Conservation (phyloP, 2,888 invertebrate genomes). For the Acronicta aceris region DNA sequence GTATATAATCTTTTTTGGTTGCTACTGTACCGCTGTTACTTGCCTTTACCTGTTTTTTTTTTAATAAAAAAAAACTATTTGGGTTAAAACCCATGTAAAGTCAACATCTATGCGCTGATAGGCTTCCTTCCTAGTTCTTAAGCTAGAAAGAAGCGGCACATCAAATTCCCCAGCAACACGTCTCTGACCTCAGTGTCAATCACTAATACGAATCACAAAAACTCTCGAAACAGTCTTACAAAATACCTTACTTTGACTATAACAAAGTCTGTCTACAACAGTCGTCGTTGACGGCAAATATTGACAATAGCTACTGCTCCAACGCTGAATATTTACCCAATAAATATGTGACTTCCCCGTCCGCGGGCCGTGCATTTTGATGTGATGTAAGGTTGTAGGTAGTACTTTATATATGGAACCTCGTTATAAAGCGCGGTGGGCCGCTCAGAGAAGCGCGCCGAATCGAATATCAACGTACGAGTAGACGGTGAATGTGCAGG, state of each 20-base stretch:
- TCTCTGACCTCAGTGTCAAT: too few relatives aligned
- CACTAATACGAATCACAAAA: too few relatives aligned
- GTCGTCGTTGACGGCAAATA: conserved; percentile 37
- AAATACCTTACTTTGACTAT: conserved; percentile 7
- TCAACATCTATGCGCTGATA: too few relatives aligned
- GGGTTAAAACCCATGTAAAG: too few relatives aligned
- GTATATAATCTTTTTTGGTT: too few relatives aligned
- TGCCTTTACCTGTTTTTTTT: too few relatives aligned
- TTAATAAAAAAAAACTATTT: too few relatives aligned
- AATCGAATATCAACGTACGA: conserved; percentile 24
- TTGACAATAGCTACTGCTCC: conserved; percentile 44
- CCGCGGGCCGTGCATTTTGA: conserved; percentile 32
- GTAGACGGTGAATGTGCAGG: background rate
- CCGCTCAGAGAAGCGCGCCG: conserved; percentile 17
- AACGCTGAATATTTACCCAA: conserved; percentile 47
- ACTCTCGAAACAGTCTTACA: too few relatives aligned
- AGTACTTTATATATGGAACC: conserved; percentile 22
- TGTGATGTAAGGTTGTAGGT: conserved; percentile 19
- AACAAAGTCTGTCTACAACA: conserved; percentile 15
- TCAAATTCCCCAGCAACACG: too few relatives aligned
- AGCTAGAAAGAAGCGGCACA: too few relatives aligned
- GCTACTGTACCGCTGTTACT: too few relatives aligned
- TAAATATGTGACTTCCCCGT: conserved; percentile 38
- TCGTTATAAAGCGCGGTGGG: conserved; percentile 27
- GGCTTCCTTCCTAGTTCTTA: too few relatives aligned